These are phyloP conservation scores for Rachycentron canadum DNA, from an alignment of 2,797 vertebrate genomes.

Conservation along the genomic window DNA sequence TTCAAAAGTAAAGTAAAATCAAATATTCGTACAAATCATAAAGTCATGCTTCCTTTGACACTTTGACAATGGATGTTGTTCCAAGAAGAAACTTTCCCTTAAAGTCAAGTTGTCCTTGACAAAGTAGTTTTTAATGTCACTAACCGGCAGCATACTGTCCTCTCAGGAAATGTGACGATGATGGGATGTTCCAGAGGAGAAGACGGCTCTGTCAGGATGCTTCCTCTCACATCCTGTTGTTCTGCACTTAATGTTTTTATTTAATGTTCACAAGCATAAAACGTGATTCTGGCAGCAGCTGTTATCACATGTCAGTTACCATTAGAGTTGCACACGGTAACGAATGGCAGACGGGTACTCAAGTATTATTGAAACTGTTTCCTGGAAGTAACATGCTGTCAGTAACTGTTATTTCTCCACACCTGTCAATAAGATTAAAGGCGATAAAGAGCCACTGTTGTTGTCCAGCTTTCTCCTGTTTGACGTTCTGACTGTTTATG, in stretches of 20 bases:
- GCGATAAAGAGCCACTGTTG: background rate
- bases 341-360: background rate
- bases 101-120: background rate
- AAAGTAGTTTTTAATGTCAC: background rate
- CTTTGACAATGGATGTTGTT: background rate
- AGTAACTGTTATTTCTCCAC: background rate
- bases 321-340: background rate
- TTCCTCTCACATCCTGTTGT: slow-evolving; percentile 48
- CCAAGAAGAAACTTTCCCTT: background rate
- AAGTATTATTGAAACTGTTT: background rate
- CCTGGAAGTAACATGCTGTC: background rate
- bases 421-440: background rate
- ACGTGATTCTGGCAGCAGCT: background rate
- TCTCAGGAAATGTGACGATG: slow-evolving; percentile 54
- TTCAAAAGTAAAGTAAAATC: background rate
- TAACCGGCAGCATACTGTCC: slow-evolving; percentile 26
- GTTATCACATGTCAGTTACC: background rate
- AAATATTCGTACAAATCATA: background rate
- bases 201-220: slow-evolving; percentile 15
- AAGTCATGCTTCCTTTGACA: background rate
- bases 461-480: background rate
- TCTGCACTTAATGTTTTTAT: background rate
- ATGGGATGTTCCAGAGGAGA: slow-evolving; percentile 35
- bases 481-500: background rate
- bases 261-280: slow-evolving; percentile 1